These are phyloP conservation scores for Zaprionus ghesquierei DNA, from an alignment of 1,140 invertebrate species.

Conservation along the genomic window DNA sequence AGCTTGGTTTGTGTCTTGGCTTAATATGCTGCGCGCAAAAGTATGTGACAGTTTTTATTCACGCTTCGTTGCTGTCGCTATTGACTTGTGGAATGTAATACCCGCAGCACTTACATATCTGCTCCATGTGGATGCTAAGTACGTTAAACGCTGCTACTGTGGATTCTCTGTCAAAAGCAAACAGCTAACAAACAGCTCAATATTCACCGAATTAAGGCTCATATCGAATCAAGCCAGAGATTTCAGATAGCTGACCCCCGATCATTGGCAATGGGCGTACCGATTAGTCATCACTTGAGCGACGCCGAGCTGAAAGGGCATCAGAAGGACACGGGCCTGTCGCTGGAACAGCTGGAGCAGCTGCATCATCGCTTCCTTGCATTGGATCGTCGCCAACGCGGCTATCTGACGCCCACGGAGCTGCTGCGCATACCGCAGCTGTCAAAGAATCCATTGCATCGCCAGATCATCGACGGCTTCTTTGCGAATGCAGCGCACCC, in stretches of 20 bases:
- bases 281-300: slow-evolving; percentile 25
- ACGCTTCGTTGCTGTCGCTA: not conserved
- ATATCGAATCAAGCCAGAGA: not conserved
- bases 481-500: slow-evolving; percentile 10
- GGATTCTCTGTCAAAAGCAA: not conserved
- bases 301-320: slow-evolving; percentile 14
- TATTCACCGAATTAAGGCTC: not conserved
- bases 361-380: slow-evolving; percentile 44
- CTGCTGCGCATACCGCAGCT: slow-evolving; percentile 61
- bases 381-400: slow-evolving; percentile 42
- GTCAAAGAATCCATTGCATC: slow-evolving; percentile 46
- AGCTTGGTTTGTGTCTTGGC: not conserved
- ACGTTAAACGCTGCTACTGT: not conserved
- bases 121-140: not conserved
- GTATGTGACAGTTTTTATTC: not conserved
- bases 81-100: not conserved
- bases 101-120: no score
- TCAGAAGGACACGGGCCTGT: slow-evolving; percentile 23
- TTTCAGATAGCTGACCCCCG: not conserved
- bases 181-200: not conserved
- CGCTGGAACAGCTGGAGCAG: slow-evolving; percentile 34
- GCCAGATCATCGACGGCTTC: slow-evolving; percentile 55
- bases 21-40: not conserved
- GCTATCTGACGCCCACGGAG: slow-evolving; percentile 60
- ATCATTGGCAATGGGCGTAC: slow-evolving; percentile 8